Conservation (phyloP, 2,797 vertebrate genomes). For the Arctocebus calabarensis region DNA sequence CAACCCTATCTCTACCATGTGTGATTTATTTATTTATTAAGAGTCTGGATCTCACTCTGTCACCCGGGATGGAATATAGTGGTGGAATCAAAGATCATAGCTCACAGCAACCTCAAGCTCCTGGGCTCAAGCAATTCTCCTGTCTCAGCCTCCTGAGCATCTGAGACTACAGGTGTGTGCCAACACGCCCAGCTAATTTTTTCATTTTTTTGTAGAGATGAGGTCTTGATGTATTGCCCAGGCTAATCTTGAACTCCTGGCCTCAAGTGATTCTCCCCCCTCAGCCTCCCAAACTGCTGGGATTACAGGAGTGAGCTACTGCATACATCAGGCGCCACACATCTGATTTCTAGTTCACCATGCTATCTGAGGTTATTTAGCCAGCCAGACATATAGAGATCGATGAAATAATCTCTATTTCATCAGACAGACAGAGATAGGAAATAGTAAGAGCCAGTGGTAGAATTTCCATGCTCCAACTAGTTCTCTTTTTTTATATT, state of each 20-base stretch:
- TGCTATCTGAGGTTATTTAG: not conserved
- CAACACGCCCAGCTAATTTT: not conserved
- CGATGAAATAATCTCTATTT: not conserved
- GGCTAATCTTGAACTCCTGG: not conserved
- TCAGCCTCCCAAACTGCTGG: not conserved
- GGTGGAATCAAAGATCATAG: not conserved
- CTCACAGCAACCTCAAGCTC: not conserved
- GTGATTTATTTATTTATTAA: not conserved
- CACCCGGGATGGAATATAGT: not conserved
- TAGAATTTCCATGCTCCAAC: not conserved
- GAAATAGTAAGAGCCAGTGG: not conserved
- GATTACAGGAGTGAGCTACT: not conserved
- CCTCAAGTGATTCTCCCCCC: not conserved
- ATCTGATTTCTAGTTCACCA: not conserved
- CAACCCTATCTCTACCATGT: too few species aligned
- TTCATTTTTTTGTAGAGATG: not conserved
- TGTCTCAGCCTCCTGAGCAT: not conserved
- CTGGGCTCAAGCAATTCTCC: not conserved
- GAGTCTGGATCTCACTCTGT: not conserved
- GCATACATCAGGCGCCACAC: too few species aligned
- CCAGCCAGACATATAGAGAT: not conserved
- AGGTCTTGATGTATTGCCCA: not conserved
- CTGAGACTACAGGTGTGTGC: not conserved
- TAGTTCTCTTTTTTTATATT: not conserved
- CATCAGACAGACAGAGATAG: too few species aligned